These are phyloP conservation scores for Zygaena filipendulae DNA, from an alignment of 2,888 invertebrate genomes.

Conservation along the genomic window DNA sequence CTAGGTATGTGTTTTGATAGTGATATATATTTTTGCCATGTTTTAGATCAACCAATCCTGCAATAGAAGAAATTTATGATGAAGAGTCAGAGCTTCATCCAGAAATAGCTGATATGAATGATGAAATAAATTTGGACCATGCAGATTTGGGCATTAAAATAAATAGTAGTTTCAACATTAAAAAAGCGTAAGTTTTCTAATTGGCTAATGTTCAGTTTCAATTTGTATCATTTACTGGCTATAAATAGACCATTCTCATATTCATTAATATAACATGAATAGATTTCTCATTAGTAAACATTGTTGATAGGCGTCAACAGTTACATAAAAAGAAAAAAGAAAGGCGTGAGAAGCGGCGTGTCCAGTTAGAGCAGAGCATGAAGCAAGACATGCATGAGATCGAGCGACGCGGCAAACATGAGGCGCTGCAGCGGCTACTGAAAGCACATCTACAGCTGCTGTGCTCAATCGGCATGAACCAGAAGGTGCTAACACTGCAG, in stretches of 20 bases:
- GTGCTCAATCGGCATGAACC: constrained; percentile 64
- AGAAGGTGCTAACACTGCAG: constrained; percentile 31
- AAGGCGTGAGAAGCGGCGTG: constrained; percentile 38
- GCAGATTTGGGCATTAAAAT: constrained; percentile 5
- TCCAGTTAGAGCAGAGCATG: constrained; percentile 44
- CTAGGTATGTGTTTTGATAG: too few relatives aligned
- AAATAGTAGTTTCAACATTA: constrained; percentile 39
- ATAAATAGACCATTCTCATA: too few relatives aligned
- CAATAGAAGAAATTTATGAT: constrained; percentile 48
- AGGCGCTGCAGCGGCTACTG: constrained; percentile 68
- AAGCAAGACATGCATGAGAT: constrained; percentile 43
- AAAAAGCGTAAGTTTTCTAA: constrained; percentile 47
- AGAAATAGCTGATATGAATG: constrained; percentile 35
- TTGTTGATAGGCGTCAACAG: too few relatives aligned
- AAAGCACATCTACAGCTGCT: constrained; percentile 76
- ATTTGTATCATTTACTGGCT: too few relatives aligned
- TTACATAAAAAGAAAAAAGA: constrained; percentile 47
- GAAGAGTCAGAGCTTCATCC: constrained; percentile 36
- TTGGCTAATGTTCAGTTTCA: constrained; percentile 1
- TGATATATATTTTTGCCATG: too few relatives aligned
- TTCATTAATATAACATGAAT: too few relatives aligned
- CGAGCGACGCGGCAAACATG: constrained; percentile 54
- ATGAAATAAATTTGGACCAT: constrained; percentile 28
- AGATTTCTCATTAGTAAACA: too few relatives aligned
- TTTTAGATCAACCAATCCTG: constrained; percentile 37